Conservation (phyloP, 23 tunicate species). For the Diplosoma virens region DNA sequence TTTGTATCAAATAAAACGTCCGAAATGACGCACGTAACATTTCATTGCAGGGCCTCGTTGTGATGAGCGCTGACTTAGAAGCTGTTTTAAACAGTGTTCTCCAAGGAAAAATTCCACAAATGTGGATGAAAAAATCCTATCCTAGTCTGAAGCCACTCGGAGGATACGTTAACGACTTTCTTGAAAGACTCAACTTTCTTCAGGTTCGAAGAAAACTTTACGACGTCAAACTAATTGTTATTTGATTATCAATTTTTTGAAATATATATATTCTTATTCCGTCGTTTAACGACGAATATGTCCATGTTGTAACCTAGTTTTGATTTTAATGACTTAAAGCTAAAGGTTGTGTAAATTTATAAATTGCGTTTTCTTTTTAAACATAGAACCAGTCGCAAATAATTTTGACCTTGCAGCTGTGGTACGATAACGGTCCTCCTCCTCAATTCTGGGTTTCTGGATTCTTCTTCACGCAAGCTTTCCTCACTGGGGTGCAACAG, state of each 20-base stretch:
- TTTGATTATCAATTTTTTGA: too few relatives aligned
- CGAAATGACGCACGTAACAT: not conserved
- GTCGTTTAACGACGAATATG: too few relatives aligned
- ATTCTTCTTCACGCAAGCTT: constrained; percentile 98
- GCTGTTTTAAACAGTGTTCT: constrained; percentile 83
- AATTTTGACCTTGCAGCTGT: constrained; percentile 44
- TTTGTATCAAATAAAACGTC: too few relatives aligned
- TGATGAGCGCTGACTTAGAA: constrained; percentile 93
- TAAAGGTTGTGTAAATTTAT: too few relatives aligned
- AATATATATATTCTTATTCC: too few relatives aligned
- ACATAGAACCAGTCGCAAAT: too few relatives aligned
- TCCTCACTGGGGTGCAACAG: constrained; percentile 99
- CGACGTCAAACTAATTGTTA: too few relatives aligned
- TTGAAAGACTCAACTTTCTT: constrained; percentile 84
- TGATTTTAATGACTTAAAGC: too few relatives aligned
- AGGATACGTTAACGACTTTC: constrained; percentile 93
- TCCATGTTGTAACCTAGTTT: too few relatives aligned
- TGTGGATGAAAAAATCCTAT: constrained; percentile 99
- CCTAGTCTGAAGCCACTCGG: constrained; percentile 98
- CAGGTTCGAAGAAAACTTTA: too few relatives aligned
- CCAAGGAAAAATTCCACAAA: constrained; percentile 88
- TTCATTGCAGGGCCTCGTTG: constrained; percentile 82
- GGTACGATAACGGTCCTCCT: constrained; percentile 97
- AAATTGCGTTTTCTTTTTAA: too few relatives aligned
- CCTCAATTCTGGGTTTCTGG: constrained; percentile 99